Base-by-base conservation (phyloP, 2,888 invertebrate species). In the Diarsia mendica region DNA sequence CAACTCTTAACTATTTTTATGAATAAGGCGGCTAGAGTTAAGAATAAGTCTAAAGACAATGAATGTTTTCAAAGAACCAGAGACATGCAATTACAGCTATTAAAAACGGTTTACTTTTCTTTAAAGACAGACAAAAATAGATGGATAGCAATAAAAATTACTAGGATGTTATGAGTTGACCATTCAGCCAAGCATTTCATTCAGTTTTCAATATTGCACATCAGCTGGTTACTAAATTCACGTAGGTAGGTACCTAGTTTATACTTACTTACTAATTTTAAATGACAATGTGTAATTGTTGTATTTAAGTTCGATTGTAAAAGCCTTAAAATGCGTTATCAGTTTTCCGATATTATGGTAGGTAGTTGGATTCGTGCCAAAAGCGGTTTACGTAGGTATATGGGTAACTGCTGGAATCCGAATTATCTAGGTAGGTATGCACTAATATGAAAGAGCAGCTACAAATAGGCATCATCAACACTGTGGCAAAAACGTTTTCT, bases 291-390 rank as follows among this genome's bases (percentile, higher is more conserved):
- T n/a, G n/a, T n/a, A n/a, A n/a, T 64, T 67, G n/a, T n/a, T 39
- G 2, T 74, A 23, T 75, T 55, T n/a, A 13, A 39, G 46, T 53
- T 5, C 15, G 15, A 28, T n/a, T 76, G 23, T 23, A 64, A 53
- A 74, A 18, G 20, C 20, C 46, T 4, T 53, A 71, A 23, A 55
- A 5, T n/a, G 3, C 9, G 11, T 53, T 46, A 20, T 23, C 15
- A n/a, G 4, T 67, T 58, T 64, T 20, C 15, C 28, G 6, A 39
- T 28, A 46, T 9, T 6, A 23, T 23, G 13, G 2, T 44, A 33
- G 13, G 2, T 44, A 33, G 46, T 53, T 72, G 60, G 60, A 80
- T 5, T 49, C 13, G 11, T 20, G 66, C 60, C 73, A 80, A 72
- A 58, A 53, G 11, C 15, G 15, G 20, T 60, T 51, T 61, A 10